These are phyloP conservation scores for Gymnogyps californianus DNA, from an alignment of 2,113 vertebrate genomes.

Conservation along the genomic window DNA sequence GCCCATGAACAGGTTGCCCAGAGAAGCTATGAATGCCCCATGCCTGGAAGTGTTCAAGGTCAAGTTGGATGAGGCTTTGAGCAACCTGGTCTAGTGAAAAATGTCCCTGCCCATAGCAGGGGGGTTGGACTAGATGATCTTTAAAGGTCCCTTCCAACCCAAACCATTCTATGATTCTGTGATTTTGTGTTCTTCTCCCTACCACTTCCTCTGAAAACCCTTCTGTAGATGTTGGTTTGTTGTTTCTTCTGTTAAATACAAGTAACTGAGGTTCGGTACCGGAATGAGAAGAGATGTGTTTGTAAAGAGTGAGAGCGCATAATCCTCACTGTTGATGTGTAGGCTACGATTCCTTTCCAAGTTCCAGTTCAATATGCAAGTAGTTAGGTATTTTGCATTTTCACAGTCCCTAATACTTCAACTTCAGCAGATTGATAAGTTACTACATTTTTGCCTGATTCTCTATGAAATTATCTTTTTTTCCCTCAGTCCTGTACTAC, in stretches of 20 bases:
- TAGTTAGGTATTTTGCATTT: neutral
- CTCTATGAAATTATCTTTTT: neutral
- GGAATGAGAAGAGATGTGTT: neutral
- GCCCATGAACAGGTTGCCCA: neutral
- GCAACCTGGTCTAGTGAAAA: neutral
- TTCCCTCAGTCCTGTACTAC: neutral
- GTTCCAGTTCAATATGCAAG: neutral
- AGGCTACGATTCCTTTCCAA: neutral
- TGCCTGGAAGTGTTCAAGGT: neutral
- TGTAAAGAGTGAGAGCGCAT: neutral
- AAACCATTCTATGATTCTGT: neutral
- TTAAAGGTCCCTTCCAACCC: neutral
- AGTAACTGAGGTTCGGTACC: neutral
- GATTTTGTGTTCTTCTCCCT: neutral
- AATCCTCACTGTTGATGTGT: neutral
- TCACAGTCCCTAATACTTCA: neutral
- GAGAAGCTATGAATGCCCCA: neutral
- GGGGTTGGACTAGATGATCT: rapidly evolving
- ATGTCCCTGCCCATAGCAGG: neutral
- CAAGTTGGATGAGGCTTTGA: neutral
- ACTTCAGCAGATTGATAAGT: neutral
- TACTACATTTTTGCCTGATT: neutral
- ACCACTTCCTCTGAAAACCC: neutral
- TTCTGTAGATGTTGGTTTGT: neutral
- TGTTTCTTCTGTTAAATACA: neutral